Evolutionary conservation across 2,888 invertebrate species (phyloP).

Genomic region (Dasysyrphus albostriatus): DNA sequence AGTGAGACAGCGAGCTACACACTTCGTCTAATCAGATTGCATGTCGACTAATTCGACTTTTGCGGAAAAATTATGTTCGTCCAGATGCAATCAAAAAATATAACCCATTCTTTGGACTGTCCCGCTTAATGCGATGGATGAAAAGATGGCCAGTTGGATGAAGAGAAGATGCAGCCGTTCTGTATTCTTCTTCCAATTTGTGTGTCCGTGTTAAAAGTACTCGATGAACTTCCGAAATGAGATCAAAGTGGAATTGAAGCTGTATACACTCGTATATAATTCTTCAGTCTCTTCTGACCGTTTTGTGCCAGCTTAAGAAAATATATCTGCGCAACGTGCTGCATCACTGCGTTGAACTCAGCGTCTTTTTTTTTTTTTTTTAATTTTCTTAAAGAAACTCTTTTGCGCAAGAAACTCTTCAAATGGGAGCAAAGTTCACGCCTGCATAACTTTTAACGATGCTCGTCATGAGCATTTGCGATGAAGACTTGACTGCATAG

Average conservation of each 20-base stretch:
- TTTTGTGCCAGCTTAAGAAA: slow-evolving; percentile 27
- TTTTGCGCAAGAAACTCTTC: slow-evolving; percentile 68
- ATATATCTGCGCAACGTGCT: slow-evolving; percentile 15
- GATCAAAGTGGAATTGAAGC: slow-evolving; percentile 68
- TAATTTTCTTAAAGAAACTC: slow-evolving; percentile 40
- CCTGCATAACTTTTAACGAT: slow-evolving; percentile 73
- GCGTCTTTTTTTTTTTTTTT: slow-evolving; percentile 51
- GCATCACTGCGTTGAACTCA: slow-evolving; percentile 36
- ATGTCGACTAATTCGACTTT: slow-evolving; percentile 79
- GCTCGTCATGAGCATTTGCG: slow-evolving; percentile 65
- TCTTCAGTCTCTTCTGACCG: slow-evolving; percentile 1
- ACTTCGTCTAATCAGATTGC: slow-evolving; percentile 77
- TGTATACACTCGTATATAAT: slow-evolving; percentile 47
- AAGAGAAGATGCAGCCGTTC: not conserved
- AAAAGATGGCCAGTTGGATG: slow-evolving; percentile 35
- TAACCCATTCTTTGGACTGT: slow-evolving; percentile 73
- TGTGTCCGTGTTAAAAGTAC: slow-evolving; percentile 54
- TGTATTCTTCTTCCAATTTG: not conserved
- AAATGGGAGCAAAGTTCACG: slow-evolving; percentile 75
- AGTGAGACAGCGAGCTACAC: slow-evolving; percentile 32
- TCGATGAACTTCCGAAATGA: slow-evolving; percentile 73
- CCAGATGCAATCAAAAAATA: slow-evolving; percentile 78
- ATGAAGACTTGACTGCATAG: slow-evolving; percentile 15
- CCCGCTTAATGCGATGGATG: slow-evolving; percentile 64
- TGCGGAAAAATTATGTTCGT: slow-evolving; percentile 78